phyloP scores from a whole-genome alignment of 2,113 vertebrate genomes.

The Strix uralensis region DNA sequence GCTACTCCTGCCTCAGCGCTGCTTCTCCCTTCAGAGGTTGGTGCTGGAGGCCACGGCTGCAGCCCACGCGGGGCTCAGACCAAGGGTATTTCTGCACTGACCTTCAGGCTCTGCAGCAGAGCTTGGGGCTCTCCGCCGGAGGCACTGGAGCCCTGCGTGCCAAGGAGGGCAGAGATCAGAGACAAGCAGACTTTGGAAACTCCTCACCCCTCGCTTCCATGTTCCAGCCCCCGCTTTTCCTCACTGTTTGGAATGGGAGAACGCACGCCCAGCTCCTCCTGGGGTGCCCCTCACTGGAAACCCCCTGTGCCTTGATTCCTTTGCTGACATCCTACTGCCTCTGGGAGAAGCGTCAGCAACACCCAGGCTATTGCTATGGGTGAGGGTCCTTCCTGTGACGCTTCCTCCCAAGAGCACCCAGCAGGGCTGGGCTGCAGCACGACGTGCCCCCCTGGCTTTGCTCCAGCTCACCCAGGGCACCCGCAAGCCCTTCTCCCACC shows the following conservation, averaged over 20 bases:
- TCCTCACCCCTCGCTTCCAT: neutral
- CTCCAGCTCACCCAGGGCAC: neutral
- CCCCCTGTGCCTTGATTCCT: neutral
- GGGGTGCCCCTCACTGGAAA: neutral
- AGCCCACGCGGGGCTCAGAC: accelerated
- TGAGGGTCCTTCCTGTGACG: neutral
- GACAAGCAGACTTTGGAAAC: neutral
- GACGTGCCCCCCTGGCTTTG: accelerated
- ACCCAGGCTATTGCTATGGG: neutral
- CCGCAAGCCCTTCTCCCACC: neutral
- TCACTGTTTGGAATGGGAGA: neutral
- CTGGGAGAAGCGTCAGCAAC: neutral
- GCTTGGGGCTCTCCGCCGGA: conserved; percentile 73
- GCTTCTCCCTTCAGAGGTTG: neutral
- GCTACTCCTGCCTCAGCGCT: neutral
- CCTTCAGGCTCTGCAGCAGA: conserved; percentile 79
- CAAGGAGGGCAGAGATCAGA: conserved; percentile 9
- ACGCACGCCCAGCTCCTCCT: neutral
- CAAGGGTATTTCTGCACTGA: neutral
- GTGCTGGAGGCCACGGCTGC: neutral
- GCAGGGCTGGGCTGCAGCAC: neutral
- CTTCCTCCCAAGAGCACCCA: accelerated
- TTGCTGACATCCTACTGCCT: neutral
- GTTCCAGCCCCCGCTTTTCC: neutral
- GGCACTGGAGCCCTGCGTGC: conserved; percentile 49